Base-by-base conservation (phyloP, 2,888 invertebrate species). In the Automeris io region DNA sequence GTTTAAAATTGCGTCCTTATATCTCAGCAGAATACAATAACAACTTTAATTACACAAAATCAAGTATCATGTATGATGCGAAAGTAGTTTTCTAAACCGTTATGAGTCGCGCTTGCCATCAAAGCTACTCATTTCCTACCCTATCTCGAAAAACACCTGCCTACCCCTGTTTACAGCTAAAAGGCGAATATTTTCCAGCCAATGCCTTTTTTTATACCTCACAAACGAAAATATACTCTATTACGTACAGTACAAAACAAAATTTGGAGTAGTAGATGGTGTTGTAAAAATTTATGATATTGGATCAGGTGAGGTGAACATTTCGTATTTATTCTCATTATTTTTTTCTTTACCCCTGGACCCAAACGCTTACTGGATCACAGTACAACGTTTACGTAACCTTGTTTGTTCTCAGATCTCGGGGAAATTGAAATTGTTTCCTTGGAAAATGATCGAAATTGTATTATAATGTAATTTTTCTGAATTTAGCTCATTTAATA, bases 171-270 rank as follows among this genome's bases (percentile, higher is more conserved):
- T 54, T 53, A 61, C 64, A 66, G 61, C 65, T 59, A 48, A 66
- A 67, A 70, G 61, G 60, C 61, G 59, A 57, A 69, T 67, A 71
- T 72, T 73, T 66, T 67, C 61, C 67, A 67, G 61, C 63, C 58
- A 60, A 62, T 61, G 52, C 51, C 45, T 57, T 52, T 56, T 51
- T 47, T 47, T 44, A 35, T 29, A 18, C 6, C 18, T 9, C 3
- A 0, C 26, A 39, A 34, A 9, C 11, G 44, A 5, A 37, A 31
- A 34, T 26, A 12, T 40, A 44, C 46, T 32, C n/a, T 43, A 32
- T 1, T 0, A 0, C 0, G 0, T n/a, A 8, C 0, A 0, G 0
- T 0, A 3, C 16, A 51, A 9, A 33, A 45, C 40, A 33, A 13
- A 13, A 9, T 43, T 46, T 52, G 1, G 3, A 11, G 9, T 45